A percentile compares a stretch with the other conserved stretches of the same genome.
Conservation (phyloP, 2,797 vertebrate species). For the Hirundo rustica region DNA sequence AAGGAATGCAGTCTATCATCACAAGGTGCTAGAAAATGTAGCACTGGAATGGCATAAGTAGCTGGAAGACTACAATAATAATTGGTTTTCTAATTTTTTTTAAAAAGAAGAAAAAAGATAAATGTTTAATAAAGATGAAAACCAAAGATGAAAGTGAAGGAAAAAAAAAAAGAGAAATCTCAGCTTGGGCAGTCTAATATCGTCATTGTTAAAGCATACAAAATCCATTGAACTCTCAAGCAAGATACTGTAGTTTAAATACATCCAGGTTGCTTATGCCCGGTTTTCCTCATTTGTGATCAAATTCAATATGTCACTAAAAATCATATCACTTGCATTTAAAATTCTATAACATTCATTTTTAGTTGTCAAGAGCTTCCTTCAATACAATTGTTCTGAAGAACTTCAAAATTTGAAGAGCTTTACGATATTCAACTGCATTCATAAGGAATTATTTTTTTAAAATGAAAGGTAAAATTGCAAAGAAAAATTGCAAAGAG, state of each 20-base stretch:
- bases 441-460: constrained; percentile 55
- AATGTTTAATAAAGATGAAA: not conserved
- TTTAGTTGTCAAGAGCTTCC: constrained; percentile 66
- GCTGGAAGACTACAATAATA: not conserved
- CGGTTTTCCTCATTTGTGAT: constrained; percentile 58
- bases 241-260: constrained; percentile 53
- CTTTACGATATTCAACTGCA: constrained; percentile 50
- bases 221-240: constrained; percentile 48
- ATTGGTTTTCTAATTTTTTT: not conserved
- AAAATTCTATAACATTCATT: constrained; percentile 67
- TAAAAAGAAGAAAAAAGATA: not conserved
- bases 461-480: constrained; percentile 57
- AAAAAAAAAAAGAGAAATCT: not conserved
- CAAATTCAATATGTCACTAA: constrained; percentile 71
- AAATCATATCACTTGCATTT: constrained; percentile 66
- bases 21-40: not conserved
- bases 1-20: not conserved
- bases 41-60: not conserved
- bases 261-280: constrained; percentile 14
- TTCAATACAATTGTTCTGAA: constrained; percentile 71
- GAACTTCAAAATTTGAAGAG: constrained; percentile 66
- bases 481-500: constrained; percentile 46
- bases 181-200: not conserved
- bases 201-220: constrained; percentile 33
- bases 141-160: not conserved